Percentiles rank a stretch among this genome's conserved stretches.
Conservation (phyloP, 2,113 vertebrate species). For the Tringa solitaria region DNA sequence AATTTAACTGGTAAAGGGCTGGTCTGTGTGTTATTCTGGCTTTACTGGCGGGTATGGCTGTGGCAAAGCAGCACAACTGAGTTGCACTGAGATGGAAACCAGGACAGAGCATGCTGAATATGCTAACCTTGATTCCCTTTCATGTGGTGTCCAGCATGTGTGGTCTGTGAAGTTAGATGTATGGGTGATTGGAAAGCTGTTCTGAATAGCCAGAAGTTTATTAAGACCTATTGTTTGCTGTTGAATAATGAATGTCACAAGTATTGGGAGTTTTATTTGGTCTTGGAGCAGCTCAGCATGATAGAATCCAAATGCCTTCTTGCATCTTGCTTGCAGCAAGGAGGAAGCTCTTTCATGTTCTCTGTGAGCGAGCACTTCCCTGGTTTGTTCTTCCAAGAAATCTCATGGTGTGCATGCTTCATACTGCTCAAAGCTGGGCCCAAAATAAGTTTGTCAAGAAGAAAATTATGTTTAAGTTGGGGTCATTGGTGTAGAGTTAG, state of each 20-base stretch:
- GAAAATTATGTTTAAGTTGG: neutral
- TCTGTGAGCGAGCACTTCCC: neutral
- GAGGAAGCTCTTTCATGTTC: neutral
- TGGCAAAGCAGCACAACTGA: neutral
- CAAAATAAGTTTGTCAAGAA: neutral
- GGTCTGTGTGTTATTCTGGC: neutral
- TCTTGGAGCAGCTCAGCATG: neutral
- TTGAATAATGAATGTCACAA: neutral
- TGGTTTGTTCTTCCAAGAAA: neutral
- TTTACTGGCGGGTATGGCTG: neutral
- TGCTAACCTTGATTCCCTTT: neutral
- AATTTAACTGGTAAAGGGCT: neutral
- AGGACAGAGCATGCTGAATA: neutral
- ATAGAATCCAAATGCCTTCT: neutral
- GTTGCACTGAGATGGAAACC: neutral
- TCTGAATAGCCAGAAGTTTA: neutral
- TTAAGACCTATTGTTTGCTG: constrained; percentile 8
- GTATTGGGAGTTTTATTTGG: neutral
- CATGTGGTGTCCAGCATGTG: neutral
- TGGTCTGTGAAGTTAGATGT: neutral
- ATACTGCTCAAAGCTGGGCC: neutral
- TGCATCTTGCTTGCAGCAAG: neutral
- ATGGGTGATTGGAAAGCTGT: neutral
- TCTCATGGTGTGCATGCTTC: neutral
- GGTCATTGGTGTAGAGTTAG: neutral